phyloP scores from a whole-genome alignment of 2,888 invertebrate species.

The Pediacus dermestoides region DNA sequence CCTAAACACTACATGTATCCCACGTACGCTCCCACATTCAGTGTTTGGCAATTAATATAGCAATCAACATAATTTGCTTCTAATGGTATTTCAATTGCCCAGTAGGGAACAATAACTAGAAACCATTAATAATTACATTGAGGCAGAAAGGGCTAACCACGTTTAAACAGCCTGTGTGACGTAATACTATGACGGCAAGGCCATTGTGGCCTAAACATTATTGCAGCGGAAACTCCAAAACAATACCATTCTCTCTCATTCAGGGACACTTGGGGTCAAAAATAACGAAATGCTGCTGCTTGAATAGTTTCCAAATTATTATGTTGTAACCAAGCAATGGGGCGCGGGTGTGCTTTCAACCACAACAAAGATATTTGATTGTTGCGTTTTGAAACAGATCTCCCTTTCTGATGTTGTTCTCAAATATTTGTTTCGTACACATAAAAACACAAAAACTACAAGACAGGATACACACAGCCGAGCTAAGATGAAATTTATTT shows the following conservation, averaged over 20 bases:
- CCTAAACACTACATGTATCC: too few relatives aligned
- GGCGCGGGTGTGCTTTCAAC: too few relatives aligned
- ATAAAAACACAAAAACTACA: too few relatives aligned
- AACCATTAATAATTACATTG: slow-evolving; percentile 27
- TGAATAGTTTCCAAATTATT: too few relatives aligned
- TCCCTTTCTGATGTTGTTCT: too few relatives aligned
- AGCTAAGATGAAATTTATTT: too few relatives aligned
- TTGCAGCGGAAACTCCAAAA: not conserved
- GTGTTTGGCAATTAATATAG: slow-evolving; percentile 17
- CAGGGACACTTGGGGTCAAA: not conserved
- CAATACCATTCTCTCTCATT: not conserved
- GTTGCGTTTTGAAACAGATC: too few relatives aligned
- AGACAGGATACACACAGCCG: too few relatives aligned
- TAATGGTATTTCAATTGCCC: slow-evolving; percentile 22
- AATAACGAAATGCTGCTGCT: not conserved
- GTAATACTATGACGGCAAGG: slow-evolving; percentile 23
- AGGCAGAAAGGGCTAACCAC: slow-evolving; percentile 22
- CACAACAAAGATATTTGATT: too few relatives aligned
- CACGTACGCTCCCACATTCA: too few relatives aligned
- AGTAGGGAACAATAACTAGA: slow-evolving; percentile 25
- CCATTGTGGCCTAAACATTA: slow-evolving; percentile 20
- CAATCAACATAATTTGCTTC: slow-evolving; percentile 22
- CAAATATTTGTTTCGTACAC: too few relatives aligned
- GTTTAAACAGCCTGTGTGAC: slow-evolving; percentile 26
- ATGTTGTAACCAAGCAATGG: too few relatives aligned